phyloP scores from a whole-genome alignment of 2,797 vertebrate species.

The Naso thynnoides region DNA sequence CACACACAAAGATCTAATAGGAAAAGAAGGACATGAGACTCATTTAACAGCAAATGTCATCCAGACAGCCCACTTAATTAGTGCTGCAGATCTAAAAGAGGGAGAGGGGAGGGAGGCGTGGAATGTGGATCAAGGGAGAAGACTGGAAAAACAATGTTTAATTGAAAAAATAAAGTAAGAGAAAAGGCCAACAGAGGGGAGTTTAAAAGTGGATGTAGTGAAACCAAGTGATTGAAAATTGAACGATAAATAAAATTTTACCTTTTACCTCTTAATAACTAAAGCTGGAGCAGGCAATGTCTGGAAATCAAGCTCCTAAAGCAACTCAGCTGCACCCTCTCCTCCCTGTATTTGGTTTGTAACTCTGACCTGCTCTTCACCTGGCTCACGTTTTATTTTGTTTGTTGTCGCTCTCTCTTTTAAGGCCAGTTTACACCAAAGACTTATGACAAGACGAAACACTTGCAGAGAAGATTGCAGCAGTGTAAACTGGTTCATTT shows the following conservation, averaged over 20 bases:
- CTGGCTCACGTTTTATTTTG: too few relatives aligned
- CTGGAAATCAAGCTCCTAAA: too few relatives aligned
- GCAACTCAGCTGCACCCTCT: too few relatives aligned
- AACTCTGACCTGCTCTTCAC: too few relatives aligned
- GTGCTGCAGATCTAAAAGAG: slow-evolving; percentile 23
- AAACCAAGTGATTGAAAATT: slow-evolving; percentile 2
- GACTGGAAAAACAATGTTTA: slow-evolving; percentile 37
- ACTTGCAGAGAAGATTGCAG: too few relatives aligned
- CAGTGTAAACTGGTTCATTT: too few relatives aligned
- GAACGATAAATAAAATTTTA: slow-evolving; percentile 1
- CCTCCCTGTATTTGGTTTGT: too few relatives aligned
- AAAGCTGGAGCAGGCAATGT: too few relatives aligned
- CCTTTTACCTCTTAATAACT: slow-evolving; percentile 3
- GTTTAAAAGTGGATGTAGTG: neutral
- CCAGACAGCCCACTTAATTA: slow-evolving; percentile 65
- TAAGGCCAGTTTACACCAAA: too few relatives aligned
- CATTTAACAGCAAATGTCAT: slow-evolving; percentile 71
- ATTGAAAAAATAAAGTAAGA: slow-evolving; percentile 21
- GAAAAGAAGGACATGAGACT: slow-evolving; percentile 60
- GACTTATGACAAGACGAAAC: too few relatives aligned
- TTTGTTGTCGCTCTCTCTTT: too few relatives aligned
- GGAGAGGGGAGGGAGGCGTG: slow-evolving; percentile 8
- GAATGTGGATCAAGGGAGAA: slow-evolving; percentile 23
- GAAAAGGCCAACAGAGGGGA: neutral
- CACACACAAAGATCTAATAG: slow-evolving; percentile 52